phyloP scores from a whole-genome alignment of 30 jellyfish, hydroid and myxozoan genomes.

The Aurelia aurita complex sp. Pacific region DNA sequence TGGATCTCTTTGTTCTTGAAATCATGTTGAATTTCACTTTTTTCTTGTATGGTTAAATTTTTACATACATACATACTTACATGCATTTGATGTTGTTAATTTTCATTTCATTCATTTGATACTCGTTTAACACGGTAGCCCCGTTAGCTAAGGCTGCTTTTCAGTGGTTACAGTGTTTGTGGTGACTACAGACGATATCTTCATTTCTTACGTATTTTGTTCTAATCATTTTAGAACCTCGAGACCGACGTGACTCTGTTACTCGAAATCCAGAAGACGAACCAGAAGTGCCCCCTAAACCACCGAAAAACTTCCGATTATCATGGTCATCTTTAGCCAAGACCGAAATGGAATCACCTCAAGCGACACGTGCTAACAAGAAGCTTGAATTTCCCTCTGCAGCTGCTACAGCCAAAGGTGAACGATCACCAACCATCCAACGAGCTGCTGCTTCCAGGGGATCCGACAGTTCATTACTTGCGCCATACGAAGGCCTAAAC shows the following conservation, averaged over 20 bases:
- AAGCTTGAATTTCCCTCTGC: constrained; percentile 16
- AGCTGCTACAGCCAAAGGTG: constrained; percentile 8
- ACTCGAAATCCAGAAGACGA: constrained; percentile 73
- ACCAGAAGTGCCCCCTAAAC: constrained; percentile 66
- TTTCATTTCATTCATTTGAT: too few species aligned
- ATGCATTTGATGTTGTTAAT: too few species aligned
- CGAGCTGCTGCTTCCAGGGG: constrained; percentile 62
- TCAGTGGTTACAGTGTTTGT: too few species aligned
- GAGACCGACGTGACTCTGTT: constrained; percentile 62
- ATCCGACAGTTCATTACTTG: constrained; percentile 49
- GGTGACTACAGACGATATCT: too few species aligned
- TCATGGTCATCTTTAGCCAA: constrained; percentile 82
- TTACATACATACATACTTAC: too few species aligned
- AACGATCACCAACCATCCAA: constrained; percentile 53
- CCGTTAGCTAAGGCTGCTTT: too few species aligned
- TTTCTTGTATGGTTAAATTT: too few species aligned
- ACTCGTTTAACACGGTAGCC: too few species aligned
- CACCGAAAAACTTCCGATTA: constrained; percentile 74
- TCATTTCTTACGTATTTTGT: too few species aligned
- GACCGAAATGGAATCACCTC: constrained; percentile 54
- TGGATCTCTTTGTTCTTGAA: too few species aligned
- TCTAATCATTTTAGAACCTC: background rate
- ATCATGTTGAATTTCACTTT: too few species aligned
- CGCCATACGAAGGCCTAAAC: constrained; percentile 56
- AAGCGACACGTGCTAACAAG: constrained; percentile 31